phyloP scores from a whole-genome alignment of 2,113 vertebrate genomes.

The Lanius collurio region DNA sequence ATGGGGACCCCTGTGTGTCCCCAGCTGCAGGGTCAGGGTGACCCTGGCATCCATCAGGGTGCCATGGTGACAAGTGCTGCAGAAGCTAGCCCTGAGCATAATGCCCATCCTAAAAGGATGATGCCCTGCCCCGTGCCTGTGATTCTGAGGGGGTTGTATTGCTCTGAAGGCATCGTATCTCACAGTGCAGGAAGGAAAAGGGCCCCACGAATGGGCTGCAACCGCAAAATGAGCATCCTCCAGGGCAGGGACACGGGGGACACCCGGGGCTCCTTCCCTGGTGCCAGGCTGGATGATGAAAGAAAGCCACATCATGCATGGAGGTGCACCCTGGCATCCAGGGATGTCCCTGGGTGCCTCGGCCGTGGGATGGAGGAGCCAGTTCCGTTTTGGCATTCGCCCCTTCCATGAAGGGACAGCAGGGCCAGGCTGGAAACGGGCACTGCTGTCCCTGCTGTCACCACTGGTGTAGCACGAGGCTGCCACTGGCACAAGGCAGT shows the following conservation, averaged over 20 bases:
- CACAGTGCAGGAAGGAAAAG: fast-evolving
- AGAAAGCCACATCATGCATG: fast-evolving
- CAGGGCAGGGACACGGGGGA: neutral
- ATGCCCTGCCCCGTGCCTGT: neutral
- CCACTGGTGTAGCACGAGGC: neutral
- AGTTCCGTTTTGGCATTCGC: fast-evolving
- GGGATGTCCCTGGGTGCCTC: fast-evolving
- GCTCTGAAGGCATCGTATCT: neutral
- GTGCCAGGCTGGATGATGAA: neutral
- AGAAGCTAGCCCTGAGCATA: neutral
- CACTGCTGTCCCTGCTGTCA: neutral
- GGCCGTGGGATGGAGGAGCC: fast-evolving
- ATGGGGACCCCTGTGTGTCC: neutral
- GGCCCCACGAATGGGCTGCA: neutral
- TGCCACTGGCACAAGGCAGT: fast-evolving
- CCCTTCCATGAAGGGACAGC: fast-evolving
- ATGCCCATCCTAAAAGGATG: neutral
- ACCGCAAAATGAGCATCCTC: neutral
- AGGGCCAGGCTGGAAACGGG: neutral
- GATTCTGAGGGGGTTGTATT: fast-evolving
- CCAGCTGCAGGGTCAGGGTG: fast-evolving
- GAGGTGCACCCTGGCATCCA: neutral
- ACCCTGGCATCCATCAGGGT: neutral
- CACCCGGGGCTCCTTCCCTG: neutral
- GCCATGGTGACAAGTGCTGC: neutral